These are phyloP conservation scores for Myrmecobius fasciatus DNA, from an alignment of 2,113 vertebrate species.

Conservation along the genomic window DNA sequence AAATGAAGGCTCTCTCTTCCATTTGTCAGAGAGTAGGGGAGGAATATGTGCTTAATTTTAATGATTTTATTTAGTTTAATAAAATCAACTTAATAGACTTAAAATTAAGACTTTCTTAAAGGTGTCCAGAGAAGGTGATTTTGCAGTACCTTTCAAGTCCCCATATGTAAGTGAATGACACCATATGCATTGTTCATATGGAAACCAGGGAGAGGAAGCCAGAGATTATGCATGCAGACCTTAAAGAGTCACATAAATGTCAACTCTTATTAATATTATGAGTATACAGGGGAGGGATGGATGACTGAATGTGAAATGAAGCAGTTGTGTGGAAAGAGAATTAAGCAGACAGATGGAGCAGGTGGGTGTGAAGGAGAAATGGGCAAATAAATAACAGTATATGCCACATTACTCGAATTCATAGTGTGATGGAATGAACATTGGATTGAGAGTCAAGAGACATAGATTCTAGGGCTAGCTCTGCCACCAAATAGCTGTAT, in stretches of 20 bases:
- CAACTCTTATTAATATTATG: background rate
- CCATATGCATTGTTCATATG: background rate
- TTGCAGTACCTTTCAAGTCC: background rate
- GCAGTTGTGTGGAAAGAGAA: background rate
- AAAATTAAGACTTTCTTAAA: background rate
- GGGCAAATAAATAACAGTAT: background rate
- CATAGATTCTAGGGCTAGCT: background rate
- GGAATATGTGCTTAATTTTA: background rate
- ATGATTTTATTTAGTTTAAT: background rate
- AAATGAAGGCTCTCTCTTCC: background rate
- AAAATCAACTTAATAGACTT: background rate
- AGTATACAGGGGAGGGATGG: background rate
- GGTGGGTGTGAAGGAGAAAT: background rate
- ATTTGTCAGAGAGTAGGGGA: background rate
- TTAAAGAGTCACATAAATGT: background rate
- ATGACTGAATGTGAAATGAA: background rate
- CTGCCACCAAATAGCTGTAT: background rate
- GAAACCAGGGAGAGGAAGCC: background rate
- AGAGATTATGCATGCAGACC: background rate
- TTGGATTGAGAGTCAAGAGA: background rate
- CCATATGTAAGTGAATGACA: background rate
- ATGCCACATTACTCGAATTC: background rate
- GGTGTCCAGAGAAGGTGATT: background rate
- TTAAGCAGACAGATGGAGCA: background rate
- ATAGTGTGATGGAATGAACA: background rate